Base-by-base conservation (phyloP, 2,113 vertebrate genomes). In the Toxostoma redivivum region DNA sequence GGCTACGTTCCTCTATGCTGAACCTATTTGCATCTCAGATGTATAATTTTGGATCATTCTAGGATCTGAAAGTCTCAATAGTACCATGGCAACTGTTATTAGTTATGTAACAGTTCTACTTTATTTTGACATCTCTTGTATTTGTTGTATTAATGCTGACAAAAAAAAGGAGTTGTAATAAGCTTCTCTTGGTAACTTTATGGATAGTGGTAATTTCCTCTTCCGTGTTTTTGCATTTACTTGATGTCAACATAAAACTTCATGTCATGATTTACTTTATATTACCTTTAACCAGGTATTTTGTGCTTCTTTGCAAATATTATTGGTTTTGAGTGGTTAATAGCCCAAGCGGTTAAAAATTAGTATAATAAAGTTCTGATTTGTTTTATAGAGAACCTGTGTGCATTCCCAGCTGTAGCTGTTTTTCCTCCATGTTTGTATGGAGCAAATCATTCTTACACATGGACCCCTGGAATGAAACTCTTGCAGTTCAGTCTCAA, bases 361-460 rank as follows among this genome's bases (percentile, higher is more conserved):
- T 0, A 28, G 3, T 45, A 9, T 66, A 30, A 47, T n/a, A 45
- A 81, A 30, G 7, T 42, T 81, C n/a, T 50, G 25, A 40, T 95
- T 91, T 81, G 62, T 81, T 95, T 94, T 76, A 5, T 31, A 99
- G 99, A 95, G 85, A 51, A 98, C 53, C 95, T 96, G 5, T 98
- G 98, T 28, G 86, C 98, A 84, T 97, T 99, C 50, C 98, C 98
- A n/a, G 91, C 98, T 11, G 98, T 98, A 37, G 98, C 98, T 58
- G 98, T 98, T 6, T 96, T 97, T 4, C 96, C 98, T 38, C 98
- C 97, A 0, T 77, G 87, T 60, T 82, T 99, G 69, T 97, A 96
- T 61, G 98, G 98, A 45, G 94, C 95, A 11, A 98, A 98, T 96
- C 98, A 98, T 7, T 95, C 98, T 6, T 58, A 96, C 17, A 50